Evolutionary conservation across 2,113 vertebrate genomes (phyloP).

Genomic region (Chunga burmeisteri): DNA sequence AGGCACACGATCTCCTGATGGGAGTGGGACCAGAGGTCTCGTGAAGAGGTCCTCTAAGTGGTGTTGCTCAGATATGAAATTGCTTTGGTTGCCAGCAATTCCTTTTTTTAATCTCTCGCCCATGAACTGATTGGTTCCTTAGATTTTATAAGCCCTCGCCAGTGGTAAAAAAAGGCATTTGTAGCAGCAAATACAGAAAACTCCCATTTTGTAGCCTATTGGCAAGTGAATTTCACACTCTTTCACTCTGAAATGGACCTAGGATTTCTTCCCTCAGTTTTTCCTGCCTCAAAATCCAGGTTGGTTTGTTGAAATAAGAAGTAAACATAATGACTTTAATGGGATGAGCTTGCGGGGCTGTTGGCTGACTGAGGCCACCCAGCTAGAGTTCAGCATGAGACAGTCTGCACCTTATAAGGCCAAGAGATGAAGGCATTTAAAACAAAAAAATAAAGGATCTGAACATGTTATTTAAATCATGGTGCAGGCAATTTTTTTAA

Average conservation of each 20-base stretch:
- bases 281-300: conserved; percentile 45
- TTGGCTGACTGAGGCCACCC: conserved; percentile 65
- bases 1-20: background rate
- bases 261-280: background rate
- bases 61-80: background rate
- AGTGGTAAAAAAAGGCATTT: background rate
- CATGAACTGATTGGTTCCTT: background rate
- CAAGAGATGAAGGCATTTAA: conserved; percentile 55
- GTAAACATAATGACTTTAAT: conserved; percentile 69
- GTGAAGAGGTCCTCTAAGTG: background rate
- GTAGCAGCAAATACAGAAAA: background rate
- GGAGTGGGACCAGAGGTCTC: background rate
- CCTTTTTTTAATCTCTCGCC: background rate
- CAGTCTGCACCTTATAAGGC: conserved; percentile 68
- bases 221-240: background rate
- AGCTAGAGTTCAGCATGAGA: conserved; percentile 46
- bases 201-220: background rate
- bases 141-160: background rate
- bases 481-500: background rate
- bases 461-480: conserved; percentile 56
- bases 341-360: conserved; percentile 42
- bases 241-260: background rate
- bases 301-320: conserved; percentile 69
- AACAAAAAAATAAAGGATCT: conserved; percentile 50
- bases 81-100: background rate